These are phyloP conservation scores for Heliconius melpomene DNA, from an alignment of 1,140 invertebrate species.

Conservation along the genomic window DNA sequence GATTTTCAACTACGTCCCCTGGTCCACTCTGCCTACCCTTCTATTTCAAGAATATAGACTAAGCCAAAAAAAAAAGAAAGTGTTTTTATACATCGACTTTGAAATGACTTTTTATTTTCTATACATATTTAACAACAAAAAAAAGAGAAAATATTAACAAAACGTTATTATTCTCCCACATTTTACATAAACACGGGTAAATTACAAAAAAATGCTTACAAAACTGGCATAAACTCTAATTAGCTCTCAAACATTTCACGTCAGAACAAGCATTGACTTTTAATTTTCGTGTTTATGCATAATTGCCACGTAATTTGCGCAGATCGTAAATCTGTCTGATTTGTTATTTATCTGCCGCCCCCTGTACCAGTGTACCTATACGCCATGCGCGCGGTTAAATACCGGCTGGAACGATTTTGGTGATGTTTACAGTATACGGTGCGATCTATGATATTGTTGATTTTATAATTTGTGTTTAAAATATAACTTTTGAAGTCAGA, in stretches of 20 bases:
- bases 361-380: constrained; percentile 35
- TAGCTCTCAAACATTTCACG: constrained; percentile 18
- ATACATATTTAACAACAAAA: too few relatives aligned
- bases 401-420: constrained; percentile 30
- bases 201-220: background rate
- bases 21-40: too few relatives aligned
- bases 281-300: constrained; percentile 75
- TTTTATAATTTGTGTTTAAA: background rate
- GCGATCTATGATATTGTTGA: background rate
- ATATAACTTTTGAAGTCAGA: background rate
- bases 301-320: constrained; percentile 65
- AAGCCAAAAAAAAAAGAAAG: too few relatives aligned
- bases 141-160: too few relatives aligned
- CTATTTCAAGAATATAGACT: too few relatives aligned
- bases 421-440: constrained; percentile 30
- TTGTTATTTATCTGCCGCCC: constrained; percentile 66
- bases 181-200: background rate
- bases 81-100: too few relatives aligned
- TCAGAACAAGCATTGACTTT: constrained; percentile 50
- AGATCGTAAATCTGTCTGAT: constrained; percentile 66
- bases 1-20: too few relatives aligned
- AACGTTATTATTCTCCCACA: too few relatives aligned
- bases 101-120: too few relatives aligned
- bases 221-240: background rate
- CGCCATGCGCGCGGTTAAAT: constrained; percentile 44